Evolutionary conservation across 2,113 vertebrate species (phyloP), one percentile per base, ranked within the genome.

Genomic region (Australoheros scitulus): DNA sequence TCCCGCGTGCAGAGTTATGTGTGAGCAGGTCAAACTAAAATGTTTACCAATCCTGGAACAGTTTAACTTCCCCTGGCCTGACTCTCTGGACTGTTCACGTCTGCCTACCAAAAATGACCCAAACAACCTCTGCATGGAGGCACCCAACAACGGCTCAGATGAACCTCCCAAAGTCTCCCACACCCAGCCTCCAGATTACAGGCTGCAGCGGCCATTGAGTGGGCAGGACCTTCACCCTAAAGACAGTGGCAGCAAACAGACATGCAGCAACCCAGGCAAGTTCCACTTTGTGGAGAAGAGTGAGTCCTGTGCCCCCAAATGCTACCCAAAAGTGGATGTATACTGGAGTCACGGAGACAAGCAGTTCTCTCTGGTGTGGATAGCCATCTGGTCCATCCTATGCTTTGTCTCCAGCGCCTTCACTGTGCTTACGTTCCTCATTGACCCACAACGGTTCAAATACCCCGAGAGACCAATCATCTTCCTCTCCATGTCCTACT

Each of bases 401-500:
- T 99, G 98, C 95, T 99, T 99, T 84, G 94, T 97, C 93, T 99
- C 98, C 89, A 99, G 98, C 15, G 96, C 98, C 89, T 99, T 99
- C 93, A 99, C 98, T 0, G 98, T 99, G 11, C 97, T 99, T 83
- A 99, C 98, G 26, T 99, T 99, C 82, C 96, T 99, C 78, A 95
- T 99, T 1, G 97, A 99, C 88, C 98, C 98, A 0, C 97, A 97
- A 85, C 96, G 98, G 22, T 99, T 99, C 95, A 96, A 97, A 87
- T 99, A 99, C 95, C 98, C 98, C 0, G 98, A 99, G 95, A 96
- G 98, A 87, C 98, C 98, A 77, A 99, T 99, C 89, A 98, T 99
- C 94, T 99, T 99, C 94, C 96, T 99, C 1, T 99, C 98, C 2
- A 98, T 99, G 98, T 99, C 98, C 92, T 99, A 99, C 96, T 98